Base-by-base conservation (phyloP, 1,140 invertebrate species). In the Drosophila obscura region DNA sequence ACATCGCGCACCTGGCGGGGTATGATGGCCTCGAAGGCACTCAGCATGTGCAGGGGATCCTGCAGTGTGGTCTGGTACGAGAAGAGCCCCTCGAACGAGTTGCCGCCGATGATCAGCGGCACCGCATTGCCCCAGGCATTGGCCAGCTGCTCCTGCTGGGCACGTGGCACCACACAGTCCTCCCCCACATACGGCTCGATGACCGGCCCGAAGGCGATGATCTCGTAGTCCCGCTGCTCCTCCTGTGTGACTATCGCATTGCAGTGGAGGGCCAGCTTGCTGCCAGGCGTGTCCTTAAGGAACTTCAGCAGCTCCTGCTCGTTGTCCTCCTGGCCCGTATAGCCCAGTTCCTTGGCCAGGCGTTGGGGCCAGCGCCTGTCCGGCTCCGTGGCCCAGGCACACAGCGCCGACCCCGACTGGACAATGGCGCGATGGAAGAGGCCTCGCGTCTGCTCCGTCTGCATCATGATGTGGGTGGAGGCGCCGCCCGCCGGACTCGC, bases 351-450 rank as follows among this genome's bases (percentile, higher is more conserved):
- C 9, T 58, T 77, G 44, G 73, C 91, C 46, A 91, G 43, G 4
- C 78, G 55, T 13, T 74, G 66, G 4, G 71, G 51, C 16, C 69
- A 73, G 6, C 68, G 63, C 0, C 57, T 62, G 35, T 88, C 71
- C 28, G 73, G 55, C 0, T 73, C 55, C 7, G 66, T 73, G 22
- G 81, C 67, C 87, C 90, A 90, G 46, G 92, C 91, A 45, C 92
- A 89, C 48, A 94, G 73, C 3, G 92, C 89, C 1, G 93, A 93
- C 0, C 94, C 94, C 19, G 94, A 94, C 72, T 94, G 93, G 16
- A 93, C 90, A 26, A 95, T 94, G 13, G 92, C 93, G 75, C 93
- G 93, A 58, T 94, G 93, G 55, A 94, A 94, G 24, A 94, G 80
- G 16, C 93, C 94, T 92, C 78, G 63, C 5, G 90, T 72, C 65